These are phyloP conservation scores for Lordiphosa mommai DNA, from an alignment of 1,140 invertebrate genomes.

Conservation along the genomic window DNA sequence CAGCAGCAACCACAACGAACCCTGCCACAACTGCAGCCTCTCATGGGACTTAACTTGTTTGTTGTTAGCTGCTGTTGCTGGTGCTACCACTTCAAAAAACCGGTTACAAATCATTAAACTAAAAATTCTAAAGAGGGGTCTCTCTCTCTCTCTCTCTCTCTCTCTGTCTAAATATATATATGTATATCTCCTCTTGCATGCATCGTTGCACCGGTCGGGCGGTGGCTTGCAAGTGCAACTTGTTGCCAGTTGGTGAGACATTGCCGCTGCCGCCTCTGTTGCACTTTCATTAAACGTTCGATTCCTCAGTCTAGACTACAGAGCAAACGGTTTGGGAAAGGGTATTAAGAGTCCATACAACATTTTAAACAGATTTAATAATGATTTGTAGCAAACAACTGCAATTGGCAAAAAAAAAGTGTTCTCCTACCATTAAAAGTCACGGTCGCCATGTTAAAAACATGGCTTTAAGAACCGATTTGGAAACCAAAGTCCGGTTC, in stretches of 20 bases:
- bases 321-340: too few relatives aligned
- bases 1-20: slow-evolving; percentile 11
- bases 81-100: slow-evolving; percentile 47
- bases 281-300: slow-evolving; percentile 55
- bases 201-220: slow-evolving; percentile 31
- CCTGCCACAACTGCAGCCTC: slow-evolving; percentile 33
- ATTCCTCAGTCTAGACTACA: too few relatives aligned
- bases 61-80: slow-evolving; percentile 15
- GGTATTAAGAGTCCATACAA: too few relatives aligned
- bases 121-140: slow-evolving; percentile 60
- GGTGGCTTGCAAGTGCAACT: slow-evolving; percentile 59
- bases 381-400: too few relatives aligned
- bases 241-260: slow-evolving; percentile 39
- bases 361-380: too few relatives aligned
- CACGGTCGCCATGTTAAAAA: too few relatives aligned
- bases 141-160: background rate
- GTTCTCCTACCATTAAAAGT: too few relatives aligned
- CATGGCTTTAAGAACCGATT: too few relatives aligned
- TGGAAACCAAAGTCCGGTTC: too few relatives aligned
- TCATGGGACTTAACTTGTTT: slow-evolving; percentile 61
- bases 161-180: too few relatives aligned
- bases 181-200: slow-evolving; percentile 16
- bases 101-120: slow-evolving; percentile 72
- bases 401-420: too few relatives aligned
- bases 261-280: slow-evolving; percentile 20